These are phyloP conservation scores for Acleris sparsana DNA, from an alignment of 2,888 invertebrate genomes.

Conservation along the genomic window DNA sequence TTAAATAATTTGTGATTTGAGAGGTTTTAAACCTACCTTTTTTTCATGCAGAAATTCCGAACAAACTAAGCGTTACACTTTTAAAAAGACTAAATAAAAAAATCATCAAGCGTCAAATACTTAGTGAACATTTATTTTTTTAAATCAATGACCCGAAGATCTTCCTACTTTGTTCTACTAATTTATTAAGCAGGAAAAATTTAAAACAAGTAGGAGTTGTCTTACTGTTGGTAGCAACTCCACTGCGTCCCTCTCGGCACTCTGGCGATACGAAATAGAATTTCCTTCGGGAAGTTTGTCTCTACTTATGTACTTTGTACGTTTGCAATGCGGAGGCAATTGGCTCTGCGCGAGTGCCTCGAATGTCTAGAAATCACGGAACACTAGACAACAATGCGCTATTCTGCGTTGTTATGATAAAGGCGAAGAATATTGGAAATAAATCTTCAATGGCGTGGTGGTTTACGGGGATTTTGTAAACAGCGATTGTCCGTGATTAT, in stretches of 20 bases:
- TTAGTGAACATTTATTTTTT: no score
- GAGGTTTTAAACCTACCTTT: no score
- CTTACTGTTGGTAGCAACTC: slow-evolving; percentile 3
- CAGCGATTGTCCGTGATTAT: no score
- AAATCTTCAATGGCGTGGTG: no score
- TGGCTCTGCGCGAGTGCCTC: slow-evolving; percentile 1
- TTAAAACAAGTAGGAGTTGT: neutral
- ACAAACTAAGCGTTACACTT: no score
- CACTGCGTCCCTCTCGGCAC: slow-evolving; percentile 5
- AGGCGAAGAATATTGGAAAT: neutral
- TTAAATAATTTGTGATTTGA: no score
- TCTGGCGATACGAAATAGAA: slow-evolving; percentile 24
- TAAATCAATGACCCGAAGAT: no score
- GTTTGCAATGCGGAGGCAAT: slow-evolving; percentile 6
- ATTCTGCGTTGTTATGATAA: neutral
- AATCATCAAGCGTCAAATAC: no score
- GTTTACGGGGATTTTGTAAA: no score
- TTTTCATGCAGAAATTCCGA: no score
- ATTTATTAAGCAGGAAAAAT: neutral
- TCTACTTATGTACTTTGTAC: slow-evolving; percentile 16
- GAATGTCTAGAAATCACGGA: slow-evolving; percentile 12
- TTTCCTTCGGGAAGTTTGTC: slow-evolving; percentile 25
- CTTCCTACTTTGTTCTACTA: neutral
- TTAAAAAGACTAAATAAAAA: no score
- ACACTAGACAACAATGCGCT: neutral